Conservation (phyloP, 1,140 invertebrate species). For the Rhyzopertha dominica region DNA sequence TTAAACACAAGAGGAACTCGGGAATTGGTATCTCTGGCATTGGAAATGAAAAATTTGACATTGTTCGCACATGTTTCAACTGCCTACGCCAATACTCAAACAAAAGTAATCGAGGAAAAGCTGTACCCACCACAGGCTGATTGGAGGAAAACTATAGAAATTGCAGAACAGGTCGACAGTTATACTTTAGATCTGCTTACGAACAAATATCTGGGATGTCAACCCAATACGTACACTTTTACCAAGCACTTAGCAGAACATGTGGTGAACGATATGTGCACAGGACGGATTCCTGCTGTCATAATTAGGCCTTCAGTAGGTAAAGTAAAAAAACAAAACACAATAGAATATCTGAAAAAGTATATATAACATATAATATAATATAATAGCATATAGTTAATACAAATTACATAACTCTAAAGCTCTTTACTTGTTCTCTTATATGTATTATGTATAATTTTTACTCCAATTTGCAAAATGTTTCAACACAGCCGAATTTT, state of each 20-base stretch:
- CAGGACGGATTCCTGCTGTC: constrained; percentile 64
- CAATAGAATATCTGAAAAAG: too few relatives aligned
- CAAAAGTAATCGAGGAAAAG: constrained; percentile 61
- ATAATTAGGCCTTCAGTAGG: constrained; percentile 90
- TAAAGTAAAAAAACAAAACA: constrained; percentile 43
- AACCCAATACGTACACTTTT: constrained; percentile 84
- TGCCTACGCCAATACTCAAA: constrained; percentile 69
- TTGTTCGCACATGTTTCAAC: constrained; percentile 75
- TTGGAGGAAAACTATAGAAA: constrained; percentile 76
- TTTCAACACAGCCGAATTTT: too few relatives aligned
- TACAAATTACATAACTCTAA: too few relatives aligned
- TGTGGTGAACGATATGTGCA: constrained; percentile 62
- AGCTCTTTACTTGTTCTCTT: too few relatives aligned
- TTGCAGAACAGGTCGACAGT: constrained; percentile 73
- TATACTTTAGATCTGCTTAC: constrained; percentile 62
- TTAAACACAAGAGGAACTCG: background rate
- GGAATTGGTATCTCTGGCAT: background rate
- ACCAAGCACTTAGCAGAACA: constrained; percentile 78
- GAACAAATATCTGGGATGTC: constrained; percentile 61
- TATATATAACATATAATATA: too few relatives aligned
- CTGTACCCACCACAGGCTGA: constrained; percentile 80
- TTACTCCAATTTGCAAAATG: too few relatives aligned
- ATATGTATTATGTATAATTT: too few relatives aligned
- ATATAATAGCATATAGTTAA: too few relatives aligned
- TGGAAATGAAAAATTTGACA: background rate